phyloP scores from a whole-genome alignment of 1,140 invertebrate genomes.

The Drosophila sulfurigaster region DNA sequence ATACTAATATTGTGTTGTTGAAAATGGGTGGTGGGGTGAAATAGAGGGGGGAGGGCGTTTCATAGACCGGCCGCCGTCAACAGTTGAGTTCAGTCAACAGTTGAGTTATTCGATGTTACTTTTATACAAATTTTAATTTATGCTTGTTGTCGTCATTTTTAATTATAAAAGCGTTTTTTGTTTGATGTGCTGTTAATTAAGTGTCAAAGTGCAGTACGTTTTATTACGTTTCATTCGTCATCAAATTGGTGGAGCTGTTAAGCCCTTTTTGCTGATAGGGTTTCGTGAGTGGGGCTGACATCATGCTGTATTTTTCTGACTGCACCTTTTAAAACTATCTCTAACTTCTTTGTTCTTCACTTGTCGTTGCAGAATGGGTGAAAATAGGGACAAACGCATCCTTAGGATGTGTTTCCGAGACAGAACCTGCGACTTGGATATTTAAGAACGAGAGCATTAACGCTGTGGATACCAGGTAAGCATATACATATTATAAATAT shows the following conservation, averaged over 20 bases:
- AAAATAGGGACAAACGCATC: conserved; percentile 85
- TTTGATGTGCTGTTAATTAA: background rate
- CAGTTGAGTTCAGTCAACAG: background rate
- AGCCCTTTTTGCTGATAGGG: background rate
- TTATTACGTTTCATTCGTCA: background rate
- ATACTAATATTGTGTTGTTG: conserved; percentile 2
- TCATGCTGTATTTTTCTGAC: background rate
- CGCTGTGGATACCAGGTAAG: conserved; percentile 78
- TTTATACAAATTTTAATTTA: background rate
- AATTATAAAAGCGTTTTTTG: background rate
- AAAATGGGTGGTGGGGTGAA: background rate
- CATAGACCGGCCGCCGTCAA: background rate
- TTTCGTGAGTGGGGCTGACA: conserved; percentile 1
- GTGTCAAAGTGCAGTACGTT: background rate
- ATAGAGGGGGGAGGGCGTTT: background rate
- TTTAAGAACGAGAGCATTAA: conserved; percentile 85
- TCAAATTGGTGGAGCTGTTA: background rate
- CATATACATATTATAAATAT: background rate
- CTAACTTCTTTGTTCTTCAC: background rate
- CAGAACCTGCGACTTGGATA: conserved; percentile 84
- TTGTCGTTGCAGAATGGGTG: conserved; percentile 53
- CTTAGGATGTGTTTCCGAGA: conserved; percentile 84
- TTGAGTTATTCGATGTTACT: background rate
- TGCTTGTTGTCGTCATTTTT: background rate
- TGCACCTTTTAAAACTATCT: background rate